Evolutionary conservation across 1,140 invertebrate species (phyloP), one percentile per base, ranked within the genome.

Genomic region (Camponotus floridanus): DNA sequence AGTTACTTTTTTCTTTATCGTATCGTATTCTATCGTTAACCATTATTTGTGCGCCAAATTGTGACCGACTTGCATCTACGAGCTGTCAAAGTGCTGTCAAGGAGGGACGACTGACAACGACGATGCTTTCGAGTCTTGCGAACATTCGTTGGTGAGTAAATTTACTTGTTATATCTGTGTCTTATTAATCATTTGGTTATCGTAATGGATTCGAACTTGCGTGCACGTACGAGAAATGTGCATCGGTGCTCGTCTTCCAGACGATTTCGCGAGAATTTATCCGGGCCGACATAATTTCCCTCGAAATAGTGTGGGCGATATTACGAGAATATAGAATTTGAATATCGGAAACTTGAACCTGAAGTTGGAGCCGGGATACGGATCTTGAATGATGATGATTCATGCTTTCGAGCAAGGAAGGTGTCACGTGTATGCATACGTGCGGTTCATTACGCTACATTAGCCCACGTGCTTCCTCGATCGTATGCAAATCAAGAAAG

Each of bases 381-480:
- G 42, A 9, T 45, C 67, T 42, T 57, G 68, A 61, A 79, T 88
- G 91, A 93, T 88, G 91, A 93, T 94, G 93, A 94, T 92, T 94
- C 93, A 94, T 91, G 81, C 91, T 90, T 80, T 51, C 61, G 65
- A 70, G 73, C 68, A 86, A 87, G 91, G 93, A 94, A 94, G 93
- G 92, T 94, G 93, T 94, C 93, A 88, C 48, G 4, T 88, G 91
- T 93, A 93, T 93, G 93, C 93, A 94, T 94, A 93, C 93, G 85
- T 87, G 88, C 90, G 90, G 88, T 87, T 92, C 92, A 93, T 93
- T 93, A 78, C 88, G 68, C 76, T 85, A 83, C 86, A 62, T 39
- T 33, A 70, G 88, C 91, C 92, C 91, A 92, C 91, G 90, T 91
- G 87, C 81, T 85, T 87, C 55, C 84, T 86, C 57, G 76, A 86